Base-by-base conservation (phyloP, 2,797 vertebrate genomes). In the Labroides dimidiatus region DNA sequence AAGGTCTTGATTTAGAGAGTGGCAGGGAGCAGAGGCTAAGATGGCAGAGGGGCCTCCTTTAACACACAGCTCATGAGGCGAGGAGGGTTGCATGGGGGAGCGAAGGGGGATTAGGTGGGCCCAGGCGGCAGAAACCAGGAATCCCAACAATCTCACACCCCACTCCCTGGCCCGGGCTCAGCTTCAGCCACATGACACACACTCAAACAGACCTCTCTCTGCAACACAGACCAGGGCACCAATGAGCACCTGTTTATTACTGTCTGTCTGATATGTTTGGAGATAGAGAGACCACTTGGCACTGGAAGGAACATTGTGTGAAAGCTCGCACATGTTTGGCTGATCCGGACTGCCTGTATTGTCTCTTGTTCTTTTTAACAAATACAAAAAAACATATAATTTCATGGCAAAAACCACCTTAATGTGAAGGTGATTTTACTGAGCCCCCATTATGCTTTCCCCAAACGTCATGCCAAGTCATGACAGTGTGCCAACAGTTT, bases 61-160 rank as follows among this genome's bases (percentile, higher is more conserved):
- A 87, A 90, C 87, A 87, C 84, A 53, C 57, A 72, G 85, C 74
- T 86, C 84, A 84, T 64, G 52, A 71, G 78, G 69, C 83, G 82
- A 87, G 77, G 70, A 86, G 65, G 85, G 81, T 68, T 55, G 75
- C 73, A 80, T 57, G 45, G 68, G 83, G 81, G 82, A 84, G 81
- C 70, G 63, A 75, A 74, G 72, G 74, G 75, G 88, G 91, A 91
- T 92, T 92, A 92, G 90, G 85, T 82, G 80, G 89, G 86, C 84
- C 85, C 75, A 87, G 87, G 89, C 88, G 75, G 89, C 88, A 91
- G 91, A 58, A 91, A 91, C 81, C 85, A 91, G 82, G 91, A 93
- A 93, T 93, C 89, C 72, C 80, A 93, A 90, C 90, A 91, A 93
- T 92, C 86, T 92, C 89, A 88, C 91, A 92, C 92, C 88, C 86